These are phyloP conservation scores for Aldabrachelys gigantea DNA, from an alignment of 2,113 vertebrate species.

Conservation along the genomic window DNA sequence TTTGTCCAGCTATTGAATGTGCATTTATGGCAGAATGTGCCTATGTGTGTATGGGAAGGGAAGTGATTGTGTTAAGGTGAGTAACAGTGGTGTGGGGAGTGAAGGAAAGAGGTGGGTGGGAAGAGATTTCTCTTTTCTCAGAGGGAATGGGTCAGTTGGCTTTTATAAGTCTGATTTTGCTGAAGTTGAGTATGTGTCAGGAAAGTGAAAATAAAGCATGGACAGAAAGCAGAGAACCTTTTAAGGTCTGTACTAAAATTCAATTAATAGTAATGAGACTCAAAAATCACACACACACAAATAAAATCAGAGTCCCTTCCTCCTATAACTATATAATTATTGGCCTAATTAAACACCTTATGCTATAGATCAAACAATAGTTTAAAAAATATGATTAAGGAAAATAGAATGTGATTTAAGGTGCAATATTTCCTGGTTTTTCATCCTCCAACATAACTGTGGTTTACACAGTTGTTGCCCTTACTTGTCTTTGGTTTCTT, in stretches of 20 bases:
- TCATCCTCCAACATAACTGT: neutral
- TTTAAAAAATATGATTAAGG: neutral
- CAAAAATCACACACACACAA: neutral
- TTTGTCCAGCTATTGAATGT: neutral
- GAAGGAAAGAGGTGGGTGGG: neutral
- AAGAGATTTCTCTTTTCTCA: neutral
- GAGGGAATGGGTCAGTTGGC: neutral
- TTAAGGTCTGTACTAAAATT: no score
- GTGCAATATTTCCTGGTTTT: neutral
- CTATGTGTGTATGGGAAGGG: fast-evolving
- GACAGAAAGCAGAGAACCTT: neutral
- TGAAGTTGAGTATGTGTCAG: neutral
- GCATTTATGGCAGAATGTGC: neutral
- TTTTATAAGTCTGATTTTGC: neutral
- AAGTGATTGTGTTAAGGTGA: neutral
- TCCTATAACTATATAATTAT: neutral
- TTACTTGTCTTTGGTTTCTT: neutral
- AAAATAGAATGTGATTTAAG: neutral
- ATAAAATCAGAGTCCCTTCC: neutral
- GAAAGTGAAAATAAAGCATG: neutral
- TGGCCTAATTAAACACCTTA: neutral
- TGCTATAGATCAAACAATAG: neutral
- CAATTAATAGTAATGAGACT: no score
- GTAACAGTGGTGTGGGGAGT: neutral
- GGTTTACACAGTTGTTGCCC: neutral